A percentile compares a stretch with the other conserved stretches of the same genome.
Evolutionary conservation across 2,797 vertebrate genomes (phyloP).

Genomic region (Poecilia wingei): DNA sequence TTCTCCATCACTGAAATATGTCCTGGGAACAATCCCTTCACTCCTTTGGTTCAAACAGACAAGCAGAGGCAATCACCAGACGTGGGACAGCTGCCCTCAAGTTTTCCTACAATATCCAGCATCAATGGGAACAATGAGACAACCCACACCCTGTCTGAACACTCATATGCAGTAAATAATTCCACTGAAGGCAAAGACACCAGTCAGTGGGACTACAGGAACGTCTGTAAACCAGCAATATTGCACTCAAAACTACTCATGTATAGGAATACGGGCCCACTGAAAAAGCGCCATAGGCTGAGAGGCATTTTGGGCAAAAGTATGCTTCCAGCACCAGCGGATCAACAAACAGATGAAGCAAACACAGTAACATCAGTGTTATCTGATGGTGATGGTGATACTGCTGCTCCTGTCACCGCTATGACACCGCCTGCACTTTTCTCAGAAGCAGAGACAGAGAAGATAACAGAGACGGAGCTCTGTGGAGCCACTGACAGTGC

Average conservation of each 20-base stretch:
- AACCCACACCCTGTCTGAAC: slow-evolving; percentile 89
- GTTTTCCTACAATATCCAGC: slow-evolving; percentile 69
- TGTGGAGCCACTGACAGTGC: slow-evolving; percentile 48
- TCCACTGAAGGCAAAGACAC: slow-evolving; percentile 67
- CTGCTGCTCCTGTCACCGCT: slow-evolving; percentile 31
- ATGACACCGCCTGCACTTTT: slow-evolving; percentile 63
- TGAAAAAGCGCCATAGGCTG: slow-evolving; percentile 84
- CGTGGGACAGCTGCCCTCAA: slow-evolving; percentile 70
- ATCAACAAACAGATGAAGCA: slow-evolving; percentile 54
- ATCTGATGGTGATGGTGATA: slow-evolving; percentile 42
- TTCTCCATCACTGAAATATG: slow-evolving; percentile 96
- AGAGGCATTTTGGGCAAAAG: slow-evolving; percentile 59
- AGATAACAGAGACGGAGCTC: slow-evolving; percentile 39
- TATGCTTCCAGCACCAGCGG: slow-evolving; percentile 54
- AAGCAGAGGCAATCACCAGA: slow-evolving; percentile 86
- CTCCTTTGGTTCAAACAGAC: slow-evolving; percentile 85
- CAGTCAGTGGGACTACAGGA: slow-evolving; percentile 64
- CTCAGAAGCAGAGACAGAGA: slow-evolving; percentile 63
- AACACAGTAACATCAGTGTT: slow-evolving; percentile 45
- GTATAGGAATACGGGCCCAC: slow-evolving; percentile 77
- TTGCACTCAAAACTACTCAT: slow-evolving; percentile 68
- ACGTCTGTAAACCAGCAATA: slow-evolving; percentile 58
- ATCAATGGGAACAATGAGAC: slow-evolving; percentile 83
- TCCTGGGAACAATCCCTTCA: slow-evolving; percentile 87
- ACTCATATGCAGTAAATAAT: slow-evolving; percentile 92